A percentile compares a stretch with the other conserved stretches of the same genome.
Conservation (phyloP, 2,113 vertebrate genomes). For the Carassius gibelio region DNA sequence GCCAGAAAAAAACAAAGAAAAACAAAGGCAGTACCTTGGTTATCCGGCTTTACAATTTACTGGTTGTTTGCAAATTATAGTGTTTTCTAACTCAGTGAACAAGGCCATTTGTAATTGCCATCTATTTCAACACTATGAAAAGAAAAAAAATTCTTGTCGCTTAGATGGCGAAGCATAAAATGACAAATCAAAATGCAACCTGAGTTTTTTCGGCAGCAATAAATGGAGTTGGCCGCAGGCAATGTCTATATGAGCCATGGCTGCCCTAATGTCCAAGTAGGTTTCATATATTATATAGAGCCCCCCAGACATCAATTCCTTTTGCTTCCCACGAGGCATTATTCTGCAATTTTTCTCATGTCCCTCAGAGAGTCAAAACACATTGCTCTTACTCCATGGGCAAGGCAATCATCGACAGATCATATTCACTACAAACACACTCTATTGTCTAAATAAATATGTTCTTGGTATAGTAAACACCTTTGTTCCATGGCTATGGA, state of each 20-base stretch:
- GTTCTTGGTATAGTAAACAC: constrained; percentile 52
- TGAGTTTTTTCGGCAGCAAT: constrained; percentile 36
- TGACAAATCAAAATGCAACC: constrained; percentile 38
- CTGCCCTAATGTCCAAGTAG: constrained; percentile 31
- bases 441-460: constrained; percentile 49
- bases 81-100: constrained; percentile 33
- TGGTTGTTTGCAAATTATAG: constrained; percentile 28
- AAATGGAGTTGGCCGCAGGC: constrained; percentile 39
- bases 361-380: constrained; percentile 47
- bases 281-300: constrained; percentile 59
- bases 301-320: constrained; percentile 50
- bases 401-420: constrained; percentile 60
- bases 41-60: constrained; percentile 37
- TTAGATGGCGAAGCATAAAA: constrained; percentile 24
- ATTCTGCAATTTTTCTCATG: constrained; percentile 39
- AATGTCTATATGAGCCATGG: constrained; percentile 56
- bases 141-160: neutral
- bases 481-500: constrained; percentile 53
- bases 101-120: constrained; percentile 11
- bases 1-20: neutral
- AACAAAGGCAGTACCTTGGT: constrained; percentile 31
- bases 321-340: constrained; percentile 46
- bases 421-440: constrained; percentile 57
- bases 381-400: constrained; percentile 58
- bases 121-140: constrained; percentile 25